Conservation (phyloP, 2,797 vertebrate genomes). For the Oreochromis mossambicus region DNA sequence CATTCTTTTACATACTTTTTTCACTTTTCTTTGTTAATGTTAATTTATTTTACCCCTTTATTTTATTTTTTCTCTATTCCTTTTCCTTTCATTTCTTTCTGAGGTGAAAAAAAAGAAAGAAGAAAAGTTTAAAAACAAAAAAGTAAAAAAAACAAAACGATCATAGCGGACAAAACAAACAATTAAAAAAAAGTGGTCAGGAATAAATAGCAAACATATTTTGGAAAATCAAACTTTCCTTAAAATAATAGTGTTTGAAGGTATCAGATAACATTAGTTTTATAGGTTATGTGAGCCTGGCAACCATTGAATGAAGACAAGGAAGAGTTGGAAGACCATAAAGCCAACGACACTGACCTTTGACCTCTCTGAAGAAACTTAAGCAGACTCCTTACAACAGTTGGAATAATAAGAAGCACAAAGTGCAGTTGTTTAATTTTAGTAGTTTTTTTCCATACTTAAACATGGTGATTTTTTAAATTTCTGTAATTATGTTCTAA, state of each 20-base stretch:
- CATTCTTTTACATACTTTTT: background rate
- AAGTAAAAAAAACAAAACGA: background rate
- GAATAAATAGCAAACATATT: background rate
- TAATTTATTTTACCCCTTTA: background rate
- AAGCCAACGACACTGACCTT: background rate
- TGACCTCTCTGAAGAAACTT: background rate
- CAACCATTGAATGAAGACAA: background rate
- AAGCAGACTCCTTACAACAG: background rate
- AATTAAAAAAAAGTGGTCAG: background rate
- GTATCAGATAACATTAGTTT: background rate
- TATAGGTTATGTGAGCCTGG: background rate
- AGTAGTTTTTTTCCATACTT: background rate
- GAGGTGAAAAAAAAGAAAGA: background rate
- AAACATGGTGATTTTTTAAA: background rate
- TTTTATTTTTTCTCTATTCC: background rate
- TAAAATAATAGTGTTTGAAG: background rate
- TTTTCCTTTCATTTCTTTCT: background rate
- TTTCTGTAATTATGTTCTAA: background rate
- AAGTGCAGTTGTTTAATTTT: background rate
- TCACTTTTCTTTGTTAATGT: background rate
- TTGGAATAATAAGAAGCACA: background rate
- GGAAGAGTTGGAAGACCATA: background rate
- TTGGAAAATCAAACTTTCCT: background rate
- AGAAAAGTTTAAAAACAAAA: background rate
- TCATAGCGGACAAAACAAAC: background rate